These are phyloP conservation scores for Ctenopoma multispine DNA, from an alignment of 2,797 vertebrate species.

Conservation along the genomic window DNA sequence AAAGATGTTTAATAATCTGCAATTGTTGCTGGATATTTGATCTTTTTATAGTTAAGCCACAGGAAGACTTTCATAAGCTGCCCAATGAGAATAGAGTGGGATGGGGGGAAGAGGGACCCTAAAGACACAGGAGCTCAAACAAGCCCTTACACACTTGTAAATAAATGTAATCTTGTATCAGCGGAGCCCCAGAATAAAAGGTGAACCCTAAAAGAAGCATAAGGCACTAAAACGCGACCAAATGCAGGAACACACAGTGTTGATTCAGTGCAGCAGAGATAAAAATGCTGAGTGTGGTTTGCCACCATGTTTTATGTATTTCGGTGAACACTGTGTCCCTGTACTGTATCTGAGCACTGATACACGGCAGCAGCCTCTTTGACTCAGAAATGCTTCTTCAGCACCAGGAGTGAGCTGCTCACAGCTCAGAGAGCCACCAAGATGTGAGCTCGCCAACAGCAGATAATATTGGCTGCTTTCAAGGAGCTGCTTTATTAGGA, in stretches of 20 bases:
- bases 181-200: no score
- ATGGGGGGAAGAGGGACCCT: no score
- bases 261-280: slow-evolving; percentile 26
- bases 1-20: no score
- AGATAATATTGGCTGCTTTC: slow-evolving; percentile 49
- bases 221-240: no score
- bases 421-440: slow-evolving; percentile 14
- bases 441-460: slow-evolving; percentile 11
- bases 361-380: slow-evolving; percentile 19
- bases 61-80: no score
- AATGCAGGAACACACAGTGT: background rate
- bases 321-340: slow-evolving; percentile 20
- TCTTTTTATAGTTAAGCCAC: no score
- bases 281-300: slow-evolving; percentile 8
- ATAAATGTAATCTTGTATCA: no score
- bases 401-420: slow-evolving; percentile 21
- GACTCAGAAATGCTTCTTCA: slow-evolving; percentile 32
- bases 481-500: slow-evolving; percentile 46
- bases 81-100: no score
- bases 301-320: slow-evolving; percentile 41
- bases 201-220: no score
- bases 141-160: no score
- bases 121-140: no score
- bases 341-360: slow-evolving; percentile 19
- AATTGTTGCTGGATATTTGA: no score